A percentile compares a stretch with the other conserved stretches of the same genome.
Evolutionary conservation across 2,797 vertebrate species (phyloP).

Genomic region (Enteromius paludinosus): DNA sequence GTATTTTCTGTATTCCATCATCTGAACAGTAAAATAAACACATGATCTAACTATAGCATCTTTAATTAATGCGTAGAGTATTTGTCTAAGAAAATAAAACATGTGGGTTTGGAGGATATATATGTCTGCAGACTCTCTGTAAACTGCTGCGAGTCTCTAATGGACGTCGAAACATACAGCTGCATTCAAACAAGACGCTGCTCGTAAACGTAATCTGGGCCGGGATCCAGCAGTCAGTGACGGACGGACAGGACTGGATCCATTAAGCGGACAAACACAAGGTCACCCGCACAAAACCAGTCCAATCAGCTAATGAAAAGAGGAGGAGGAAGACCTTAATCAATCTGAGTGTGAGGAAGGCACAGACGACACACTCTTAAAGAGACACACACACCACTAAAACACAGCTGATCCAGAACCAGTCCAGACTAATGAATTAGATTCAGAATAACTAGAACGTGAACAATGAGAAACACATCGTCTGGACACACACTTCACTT

Average conservation of each 20-base stretch:
- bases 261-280: slow-evolving; percentile 43
- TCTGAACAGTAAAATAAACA: neutral
- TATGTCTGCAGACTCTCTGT: neutral
- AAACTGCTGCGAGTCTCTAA: neutral
- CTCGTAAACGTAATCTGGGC: slow-evolving; percentile 22
- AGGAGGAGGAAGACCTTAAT: slow-evolving; percentile 22
- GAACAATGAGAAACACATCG: neutral
- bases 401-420: neutral
- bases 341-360: slow-evolving; percentile 30
- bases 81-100: neutral
- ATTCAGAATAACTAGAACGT: neutral
- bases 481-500: neutral
- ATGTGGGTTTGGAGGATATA: neutral
- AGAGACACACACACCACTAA: neutral
- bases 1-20: too few relatives aligned
- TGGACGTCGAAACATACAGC: neutral
- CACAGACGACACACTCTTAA: neutral
- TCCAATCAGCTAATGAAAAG: slow-evolving; percentile 78
- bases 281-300: slow-evolving; percentile 27
- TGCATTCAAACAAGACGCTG: neutral
- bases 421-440: neutral
- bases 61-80: neutral
- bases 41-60: neutral
- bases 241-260: slow-evolving; percentile 1
- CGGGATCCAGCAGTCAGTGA: slow-evolving; percentile 9